These are phyloP conservation scores for Diprion similis DNA, from an alignment of 1,140 invertebrate genomes.

Conservation along the genomic window DNA sequence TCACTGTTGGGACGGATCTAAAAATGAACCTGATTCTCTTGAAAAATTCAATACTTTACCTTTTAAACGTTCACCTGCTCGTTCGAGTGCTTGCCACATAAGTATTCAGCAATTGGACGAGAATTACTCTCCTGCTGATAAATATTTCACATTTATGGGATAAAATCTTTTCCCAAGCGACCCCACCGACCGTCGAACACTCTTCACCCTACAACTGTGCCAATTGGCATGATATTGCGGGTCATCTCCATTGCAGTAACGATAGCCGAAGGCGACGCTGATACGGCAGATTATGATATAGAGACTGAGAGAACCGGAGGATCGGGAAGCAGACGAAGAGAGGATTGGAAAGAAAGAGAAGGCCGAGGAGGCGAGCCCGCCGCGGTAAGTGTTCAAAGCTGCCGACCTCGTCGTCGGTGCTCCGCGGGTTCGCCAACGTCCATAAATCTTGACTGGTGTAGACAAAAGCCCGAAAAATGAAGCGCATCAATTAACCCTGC, in stretches of 20 bases:
- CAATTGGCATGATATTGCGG: background rate
- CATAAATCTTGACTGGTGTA: conserved; percentile 43
- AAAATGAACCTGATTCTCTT: too few relatives aligned
- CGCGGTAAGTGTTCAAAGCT: conserved; percentile 47
- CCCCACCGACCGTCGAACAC: too few relatives aligned
- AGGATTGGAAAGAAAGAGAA: conserved; percentile 13
- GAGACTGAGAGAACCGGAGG: background rate
- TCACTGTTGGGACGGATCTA: too few relatives aligned
- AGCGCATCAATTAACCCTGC: conserved; percentile 44
- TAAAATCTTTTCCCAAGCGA: too few relatives aligned
- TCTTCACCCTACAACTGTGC: background rate
- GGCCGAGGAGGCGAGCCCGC: conserved; percentile 37
- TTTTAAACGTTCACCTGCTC: too few relatives aligned
- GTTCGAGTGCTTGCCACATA: too few relatives aligned
- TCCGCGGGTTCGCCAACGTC: conserved; percentile 24
- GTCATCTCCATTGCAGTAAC: background rate
- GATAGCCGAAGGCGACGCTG: background rate
- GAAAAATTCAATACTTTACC: too few relatives aligned
- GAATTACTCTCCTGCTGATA: too few relatives aligned
- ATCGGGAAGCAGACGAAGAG: conserved; percentile 19
- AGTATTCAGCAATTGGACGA: too few relatives aligned
- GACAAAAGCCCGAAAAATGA: conserved; percentile 49
- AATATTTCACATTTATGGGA: too few relatives aligned
- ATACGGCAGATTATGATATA: background rate
- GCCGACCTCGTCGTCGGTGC: conserved; percentile 32